Percentiles rank a stretch among this genome's conserved stretches.
Evolutionary conservation across 2,888 invertebrate species (phyloP).

Genomic region (Colostygia pectinataria): DNA sequence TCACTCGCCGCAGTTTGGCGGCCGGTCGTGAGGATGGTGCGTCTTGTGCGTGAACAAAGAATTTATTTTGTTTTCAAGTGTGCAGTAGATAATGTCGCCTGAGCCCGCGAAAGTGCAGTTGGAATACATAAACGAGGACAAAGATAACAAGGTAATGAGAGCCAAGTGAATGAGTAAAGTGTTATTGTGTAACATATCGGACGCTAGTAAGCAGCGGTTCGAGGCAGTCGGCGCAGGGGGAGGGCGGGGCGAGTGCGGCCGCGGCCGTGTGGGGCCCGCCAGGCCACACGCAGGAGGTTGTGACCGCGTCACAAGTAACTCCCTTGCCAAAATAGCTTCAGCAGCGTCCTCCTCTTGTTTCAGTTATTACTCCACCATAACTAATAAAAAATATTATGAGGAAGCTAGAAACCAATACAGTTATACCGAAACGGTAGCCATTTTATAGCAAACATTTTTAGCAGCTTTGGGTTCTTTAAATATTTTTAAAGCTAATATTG

Average conservation of each 20-base stretch:
- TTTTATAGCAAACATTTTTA: constrained; percentile 18
- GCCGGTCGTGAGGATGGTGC: constrained; percentile 81
- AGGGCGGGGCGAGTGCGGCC: constrained; percentile 82
- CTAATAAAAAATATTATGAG: background rate
- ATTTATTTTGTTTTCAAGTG: constrained; percentile 70
- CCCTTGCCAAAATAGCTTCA: constrained; percentile 78
- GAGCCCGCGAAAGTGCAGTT: constrained; percentile 75
- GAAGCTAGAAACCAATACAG: background rate
- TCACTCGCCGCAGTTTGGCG: constrained; percentile 80
- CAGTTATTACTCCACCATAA: background rate
- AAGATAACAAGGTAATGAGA: constrained; percentile 74
- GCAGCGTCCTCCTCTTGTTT: constrained; percentile 53
- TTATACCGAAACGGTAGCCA: constrained; percentile 23
- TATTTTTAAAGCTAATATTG: background rate
- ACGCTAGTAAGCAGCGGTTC: constrained; percentile 80
- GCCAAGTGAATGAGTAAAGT: constrained; percentile 61
- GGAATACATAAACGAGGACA: constrained; percentile 79
- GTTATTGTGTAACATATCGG: constrained; percentile 78
- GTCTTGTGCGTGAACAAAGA: constrained; percentile 76
- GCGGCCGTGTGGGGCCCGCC: constrained; percentile 83
- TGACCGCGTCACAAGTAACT: constrained; percentile 82
- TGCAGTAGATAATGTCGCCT: constrained; percentile 80
- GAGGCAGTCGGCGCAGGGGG: constrained; percentile 78
- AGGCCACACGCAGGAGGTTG: constrained; percentile 84
- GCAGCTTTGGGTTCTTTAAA: background rate